Base-by-base conservation (phyloP, 1,140 invertebrate species). In the Drosophila nigromelanica region DNA sequence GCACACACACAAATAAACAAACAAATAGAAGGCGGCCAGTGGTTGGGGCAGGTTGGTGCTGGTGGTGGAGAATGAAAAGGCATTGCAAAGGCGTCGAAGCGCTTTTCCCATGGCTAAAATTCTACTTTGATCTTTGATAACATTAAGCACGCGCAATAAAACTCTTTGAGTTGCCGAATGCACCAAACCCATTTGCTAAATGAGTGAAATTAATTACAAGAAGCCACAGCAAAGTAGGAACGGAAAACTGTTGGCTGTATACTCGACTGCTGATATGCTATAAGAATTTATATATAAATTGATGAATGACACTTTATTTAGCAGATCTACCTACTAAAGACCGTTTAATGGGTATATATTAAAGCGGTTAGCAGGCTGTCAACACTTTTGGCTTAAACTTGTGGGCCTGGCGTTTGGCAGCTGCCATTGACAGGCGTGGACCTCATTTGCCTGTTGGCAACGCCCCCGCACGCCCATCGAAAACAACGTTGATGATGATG, bases 81-180 rank as follows among this genome's bases (percentile, higher is more conserved):
- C 15, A 27, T 18, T 8, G 10, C 8, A 50, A 68, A 68, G 62
- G 72, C 33, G 72, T 70, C 43, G 40, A 73, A 81, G 73, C 81
- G 62, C 50, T 72, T 61, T 87, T 75, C 56, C 48, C 69, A 78
- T 66, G 37, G 73, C 69, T 59, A 77, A 67, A 74, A 71, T 72
- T 64, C 12, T 30, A 59, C 83, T 87, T 87, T 87, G 82, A 87
- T 87, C 83, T 87, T 39, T 48, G 82, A 40, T 78, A 71, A 48
- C 82, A 86, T 86, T 86, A 87, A 86, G 33, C 75, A 86, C 63
- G 82, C 82, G 80, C 82, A 87, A 87, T 87, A 71, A 89, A 87
- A 87, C 66, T 69, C 82, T 87, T 87, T 87, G 82, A 82, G 56
- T 70, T 42, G 33, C 30, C 47, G 43, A 67, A 18, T 50, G 21